These are phyloP conservation scores for Hormaphis cornu DNA, from an alignment of 1,140 invertebrate species.

Conservation along the genomic window DNA sequence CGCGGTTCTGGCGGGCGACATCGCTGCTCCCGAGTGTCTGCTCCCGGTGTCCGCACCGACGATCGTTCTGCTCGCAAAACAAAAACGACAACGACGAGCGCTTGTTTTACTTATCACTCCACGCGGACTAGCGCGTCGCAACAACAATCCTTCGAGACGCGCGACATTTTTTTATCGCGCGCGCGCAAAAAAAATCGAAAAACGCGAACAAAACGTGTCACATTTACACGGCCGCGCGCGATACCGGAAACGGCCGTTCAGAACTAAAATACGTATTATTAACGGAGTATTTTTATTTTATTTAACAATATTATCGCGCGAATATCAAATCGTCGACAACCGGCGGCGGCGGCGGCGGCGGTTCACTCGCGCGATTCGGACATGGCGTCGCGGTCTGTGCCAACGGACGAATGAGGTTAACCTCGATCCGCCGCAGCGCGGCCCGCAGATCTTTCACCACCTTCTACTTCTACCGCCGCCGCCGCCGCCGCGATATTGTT, in stretches of 20 bases:
- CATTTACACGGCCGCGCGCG: not conserved
- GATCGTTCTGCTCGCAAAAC: not conserved
- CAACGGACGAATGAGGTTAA: conserved; percentile 32
- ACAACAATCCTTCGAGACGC: not conserved
- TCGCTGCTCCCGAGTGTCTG: no score
- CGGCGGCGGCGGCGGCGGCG: not conserved
- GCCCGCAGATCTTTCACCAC: conserved; percentile 27
- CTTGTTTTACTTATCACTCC: no score
- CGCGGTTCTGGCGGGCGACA: conserved; percentile 19
- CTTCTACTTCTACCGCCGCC: conserved; percentile 8
- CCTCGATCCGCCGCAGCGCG: conserved; percentile 25
- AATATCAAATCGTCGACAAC: not conserved
- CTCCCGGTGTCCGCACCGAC: not conserved
- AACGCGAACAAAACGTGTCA: not conserved
- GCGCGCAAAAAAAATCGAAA: not conserved
- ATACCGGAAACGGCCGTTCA: no score
- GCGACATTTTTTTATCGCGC: not conserved
- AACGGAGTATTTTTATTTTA: no score
- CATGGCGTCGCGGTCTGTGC: conserved; percentile 29
- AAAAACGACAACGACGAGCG: not conserved
- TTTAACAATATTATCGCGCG: no score
- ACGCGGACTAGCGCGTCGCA: no score
- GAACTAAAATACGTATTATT: no score
- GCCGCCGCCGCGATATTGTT: not conserved
- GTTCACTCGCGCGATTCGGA: conserved; percentile 29